Evolutionary conservation across 2,797 vertebrate species (phyloP).

Genomic region (Paramormyrops hopkinsi): DNA sequence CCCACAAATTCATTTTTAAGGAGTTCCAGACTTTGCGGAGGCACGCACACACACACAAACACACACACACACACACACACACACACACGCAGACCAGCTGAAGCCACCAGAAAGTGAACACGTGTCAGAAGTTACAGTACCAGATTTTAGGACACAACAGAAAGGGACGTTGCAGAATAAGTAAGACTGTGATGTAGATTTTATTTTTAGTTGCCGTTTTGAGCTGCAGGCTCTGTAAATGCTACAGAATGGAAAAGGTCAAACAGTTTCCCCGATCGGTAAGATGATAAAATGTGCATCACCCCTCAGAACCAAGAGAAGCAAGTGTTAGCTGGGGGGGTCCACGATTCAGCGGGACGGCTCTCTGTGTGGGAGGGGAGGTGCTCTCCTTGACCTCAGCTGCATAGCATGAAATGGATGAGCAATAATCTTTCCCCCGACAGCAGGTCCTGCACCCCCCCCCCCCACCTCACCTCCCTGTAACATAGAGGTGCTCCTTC

Average conservation of each 20-base stretch:
- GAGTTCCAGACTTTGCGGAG: not conserved
- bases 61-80: not conserved
- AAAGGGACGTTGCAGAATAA: not conserved
- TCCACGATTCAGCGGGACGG: not conserved
- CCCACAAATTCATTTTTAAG: not conserved
- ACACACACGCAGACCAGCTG: not conserved
- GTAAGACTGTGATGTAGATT: not conserved
- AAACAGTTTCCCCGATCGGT: not conserved
- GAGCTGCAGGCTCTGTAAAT: not conserved
- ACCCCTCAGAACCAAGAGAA: not conserved
- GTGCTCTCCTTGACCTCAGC: slow-evolving; percentile 28
- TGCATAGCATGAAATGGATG: slow-evolving; percentile 32
- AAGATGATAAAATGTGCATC: not conserved
- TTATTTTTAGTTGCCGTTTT: not conserved
- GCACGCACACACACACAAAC: not conserved
- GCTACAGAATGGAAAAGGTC: not conserved
- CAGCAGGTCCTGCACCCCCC: slow-evolving; percentile 28
- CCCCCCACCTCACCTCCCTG: slow-evolving; percentile 20
- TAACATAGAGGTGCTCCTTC: slow-evolving; percentile 36
- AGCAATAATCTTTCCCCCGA: slow-evolving; percentile 35
- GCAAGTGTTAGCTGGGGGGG: not conserved
- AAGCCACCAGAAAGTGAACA: not conserved
- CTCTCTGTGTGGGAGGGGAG: not conserved
- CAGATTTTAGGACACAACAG: too few species aligned
- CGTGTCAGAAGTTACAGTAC: not conserved